Conservation (phyloP, 2,888 invertebrate genomes). For the Mimas tiliae region DNA sequence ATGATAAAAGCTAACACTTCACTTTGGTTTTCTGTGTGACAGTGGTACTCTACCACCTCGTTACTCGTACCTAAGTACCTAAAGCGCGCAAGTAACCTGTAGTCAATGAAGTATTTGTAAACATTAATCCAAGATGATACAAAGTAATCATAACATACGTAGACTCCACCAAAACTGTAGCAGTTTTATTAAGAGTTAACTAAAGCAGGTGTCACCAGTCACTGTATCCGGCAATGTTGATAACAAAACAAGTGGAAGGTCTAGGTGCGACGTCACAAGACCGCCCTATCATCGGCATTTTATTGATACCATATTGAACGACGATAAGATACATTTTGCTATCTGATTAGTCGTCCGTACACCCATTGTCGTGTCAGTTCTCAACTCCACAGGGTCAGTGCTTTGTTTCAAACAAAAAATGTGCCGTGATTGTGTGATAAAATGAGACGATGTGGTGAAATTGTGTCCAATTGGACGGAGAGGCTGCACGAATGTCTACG, state of each 20-base stretch:
- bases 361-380: constrained; percentile 56
- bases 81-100: no score
- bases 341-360: constrained; percentile 49
- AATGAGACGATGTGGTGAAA: constrained; percentile 56
- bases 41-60: no score
- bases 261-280: constrained; percentile 45
- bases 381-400: constrained; percentile 47
- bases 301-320: constrained; percentile 71
- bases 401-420: constrained; percentile 42
- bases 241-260: constrained; percentile 43
- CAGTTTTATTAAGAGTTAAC: neutral
- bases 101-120: neutral
- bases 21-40: no score
- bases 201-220: constrained; percentile 15
- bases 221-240: neutral
- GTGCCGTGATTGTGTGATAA: constrained; percentile 44
- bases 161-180: neutral
- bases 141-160: neutral
- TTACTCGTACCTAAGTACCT: no score
- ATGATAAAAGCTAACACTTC: no score
- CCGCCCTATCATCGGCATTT: constrained; percentile 45
- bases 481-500: constrained; percentile 52
- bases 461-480: constrained; percentile 50
- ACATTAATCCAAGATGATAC: neutral
- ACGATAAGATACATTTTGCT: constrained; percentile 72